These are phyloP conservation scores for Chirona hameri DNA, from an alignment of 2,888 invertebrate genomes.

Conservation along the genomic window DNA sequence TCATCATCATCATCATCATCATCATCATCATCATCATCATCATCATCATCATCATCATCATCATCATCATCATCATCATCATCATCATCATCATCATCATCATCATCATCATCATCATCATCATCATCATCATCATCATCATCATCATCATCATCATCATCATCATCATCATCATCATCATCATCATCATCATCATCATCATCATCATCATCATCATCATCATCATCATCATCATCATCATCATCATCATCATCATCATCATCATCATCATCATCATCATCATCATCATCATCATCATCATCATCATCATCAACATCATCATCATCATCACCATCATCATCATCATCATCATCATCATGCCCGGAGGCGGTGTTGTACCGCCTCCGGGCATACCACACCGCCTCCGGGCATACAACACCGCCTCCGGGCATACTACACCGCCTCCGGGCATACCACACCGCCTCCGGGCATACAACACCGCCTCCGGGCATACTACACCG, in stretches of 20 bases:
- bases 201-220: conserved; percentile 22
- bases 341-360: conserved; percentile 4
- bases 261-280: conserved; percentile 22
- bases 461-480: no score
- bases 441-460: no score
- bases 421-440: no score
- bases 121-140: no score
- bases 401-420: no score
- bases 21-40: conserved; percentile 22
- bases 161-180: conserved; percentile 22
- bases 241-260: conserved; percentile 22
- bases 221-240: conserved; percentile 22
- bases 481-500: no score
- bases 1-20: conserved; percentile 22
- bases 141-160: conserved; percentile 22
- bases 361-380: neutral
- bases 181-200: conserved; percentile 22
- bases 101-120: no score
- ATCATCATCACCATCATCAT: conserved; percentile 22
- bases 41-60: conserved; percentile 22
- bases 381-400: no score
- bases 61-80: conserved; percentile 22
- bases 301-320: conserved; percentile 9
- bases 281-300: conserved; percentile 22
- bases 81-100: no score